A percentile compares a stretch with the other conserved stretches of the same genome.
phyloP scores from a whole-genome alignment of 2,797 vertebrate species.

The Pipistrellus pipistrellus region DNA sequence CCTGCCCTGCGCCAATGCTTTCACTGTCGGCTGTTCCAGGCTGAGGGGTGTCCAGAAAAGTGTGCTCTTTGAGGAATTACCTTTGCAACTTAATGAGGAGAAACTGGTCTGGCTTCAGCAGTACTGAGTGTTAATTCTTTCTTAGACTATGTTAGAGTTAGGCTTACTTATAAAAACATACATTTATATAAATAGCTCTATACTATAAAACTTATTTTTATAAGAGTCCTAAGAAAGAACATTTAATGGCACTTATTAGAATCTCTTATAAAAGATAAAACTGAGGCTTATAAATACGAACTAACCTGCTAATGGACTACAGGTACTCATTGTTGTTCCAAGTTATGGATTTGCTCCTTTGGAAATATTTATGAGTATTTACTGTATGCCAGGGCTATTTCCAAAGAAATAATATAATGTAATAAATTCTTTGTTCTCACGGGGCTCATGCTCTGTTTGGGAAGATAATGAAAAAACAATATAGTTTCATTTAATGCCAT shows the following conservation, averaged over 20 bases:
- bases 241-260: not conserved
- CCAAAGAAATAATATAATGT: not conserved
- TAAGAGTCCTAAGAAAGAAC: not conserved
- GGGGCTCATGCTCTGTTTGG: not conserved
- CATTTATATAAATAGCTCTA: not conserved
- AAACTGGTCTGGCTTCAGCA: conserved; percentile 9
- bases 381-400: not conserved
- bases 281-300: conserved; percentile 23
- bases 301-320: not conserved
- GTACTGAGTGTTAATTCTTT: conserved; percentile 47
- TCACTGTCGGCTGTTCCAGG: not conserved
- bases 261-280: conserved; percentile 38
- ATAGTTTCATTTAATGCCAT: not conserved
- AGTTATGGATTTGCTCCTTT: not conserved
- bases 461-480: not conserved
- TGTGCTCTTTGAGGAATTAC: not conserved
- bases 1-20: not conserved
- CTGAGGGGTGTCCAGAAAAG: not conserved
- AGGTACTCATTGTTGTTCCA: conserved; percentile 23
- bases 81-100: conserved; percentile 40
- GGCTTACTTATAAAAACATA: conserved; percentile 6
- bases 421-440: not conserved
- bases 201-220: not conserved
- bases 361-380: conserved; percentile 9
- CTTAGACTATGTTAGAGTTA: not conserved